Evolutionary conservation across 2,113 vertebrate species (phyloP).

Genomic region (Hypomesus transpacificus): DNA sequence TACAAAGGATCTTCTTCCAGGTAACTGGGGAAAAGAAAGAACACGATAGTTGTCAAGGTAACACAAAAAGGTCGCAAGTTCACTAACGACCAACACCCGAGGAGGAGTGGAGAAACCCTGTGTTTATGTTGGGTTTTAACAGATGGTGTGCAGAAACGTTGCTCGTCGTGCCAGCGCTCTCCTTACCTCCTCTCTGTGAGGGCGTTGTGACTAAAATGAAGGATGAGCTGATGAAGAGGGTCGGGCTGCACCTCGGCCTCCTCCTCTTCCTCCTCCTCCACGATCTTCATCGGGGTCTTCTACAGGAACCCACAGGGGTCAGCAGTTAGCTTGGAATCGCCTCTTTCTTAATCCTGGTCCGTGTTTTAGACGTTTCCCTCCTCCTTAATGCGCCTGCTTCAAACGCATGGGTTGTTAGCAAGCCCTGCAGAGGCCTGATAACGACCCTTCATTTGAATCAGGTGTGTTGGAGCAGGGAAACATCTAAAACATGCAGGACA

Average conservation of each 20-base stretch:
- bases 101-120: background rate
- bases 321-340: constrained; percentile 24
- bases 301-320: constrained; percentile 66
- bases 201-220: constrained; percentile 94
- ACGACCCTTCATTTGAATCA: no score
- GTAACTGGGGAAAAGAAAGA: constrained; percentile 69
- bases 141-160: background rate
- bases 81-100: no score
- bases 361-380: background rate
- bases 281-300: constrained; percentile 83
- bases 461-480: no score
- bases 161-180: background rate
- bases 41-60: background rate
- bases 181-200: constrained; percentile 91
- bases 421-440: no score
- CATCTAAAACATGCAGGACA: no score
- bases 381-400: background rate
- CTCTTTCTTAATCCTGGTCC: no score
- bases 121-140: background rate
- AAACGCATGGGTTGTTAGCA: background rate
- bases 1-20: constrained; percentile 91
- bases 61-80: no score
- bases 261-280: constrained; percentile 90
- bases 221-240: constrained; percentile 95
- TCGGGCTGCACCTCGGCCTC: constrained; percentile 85